phyloP scores from a whole-genome alignment of 2,797 vertebrate genomes.

The Aplochiton taeniatus region DNA sequence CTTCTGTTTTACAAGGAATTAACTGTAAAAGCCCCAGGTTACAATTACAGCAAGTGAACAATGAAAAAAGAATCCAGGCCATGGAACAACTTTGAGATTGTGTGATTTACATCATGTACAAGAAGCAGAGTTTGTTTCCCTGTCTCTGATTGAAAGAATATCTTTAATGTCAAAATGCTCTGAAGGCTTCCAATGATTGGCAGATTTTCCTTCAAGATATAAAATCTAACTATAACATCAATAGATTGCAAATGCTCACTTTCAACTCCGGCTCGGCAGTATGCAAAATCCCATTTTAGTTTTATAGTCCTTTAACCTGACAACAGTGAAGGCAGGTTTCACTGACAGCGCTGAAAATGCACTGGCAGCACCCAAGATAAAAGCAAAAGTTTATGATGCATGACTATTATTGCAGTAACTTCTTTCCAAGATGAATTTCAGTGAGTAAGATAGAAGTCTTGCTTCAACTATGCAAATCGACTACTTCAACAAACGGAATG shows the following conservation, averaged over 20 bases:
- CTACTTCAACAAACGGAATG: not conserved
- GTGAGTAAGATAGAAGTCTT: too few relatives aligned
- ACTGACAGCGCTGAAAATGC: conserved; percentile 30
- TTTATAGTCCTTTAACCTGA: conserved; percentile 31
- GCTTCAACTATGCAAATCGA: too few relatives aligned
- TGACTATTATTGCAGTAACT: conserved; percentile 12
- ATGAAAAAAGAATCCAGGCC: not conserved
- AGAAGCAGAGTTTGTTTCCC: conserved; percentile 7
- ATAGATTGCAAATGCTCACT: conserved; percentile 11
- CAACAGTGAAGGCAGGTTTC: conserved; percentile 28
- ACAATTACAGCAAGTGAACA: conserved; percentile 2
- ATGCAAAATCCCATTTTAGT: conserved; percentile 17
- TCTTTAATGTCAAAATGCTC: conserved; percentile 32
- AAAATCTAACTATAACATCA: conserved; percentile 36
- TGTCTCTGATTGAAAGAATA: conserved; percentile 20
- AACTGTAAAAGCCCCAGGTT: conserved; percentile 20
- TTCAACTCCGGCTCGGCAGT: conserved; percentile 14
- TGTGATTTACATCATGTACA: not conserved
- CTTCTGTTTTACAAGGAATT: not conserved
- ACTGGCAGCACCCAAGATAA: not conserved
- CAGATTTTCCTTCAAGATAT: conserved; percentile 38
- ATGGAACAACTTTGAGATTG: too few relatives aligned
- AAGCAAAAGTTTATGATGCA: not conserved
- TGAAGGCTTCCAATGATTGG: conserved; percentile 23
- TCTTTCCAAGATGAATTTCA: conserved; percentile 8